Evolutionary conservation across 2,888 invertebrate genomes (phyloP), one percentile per base, ranked within the genome.

Genomic region (Stenichneumon culpator): DNA sequence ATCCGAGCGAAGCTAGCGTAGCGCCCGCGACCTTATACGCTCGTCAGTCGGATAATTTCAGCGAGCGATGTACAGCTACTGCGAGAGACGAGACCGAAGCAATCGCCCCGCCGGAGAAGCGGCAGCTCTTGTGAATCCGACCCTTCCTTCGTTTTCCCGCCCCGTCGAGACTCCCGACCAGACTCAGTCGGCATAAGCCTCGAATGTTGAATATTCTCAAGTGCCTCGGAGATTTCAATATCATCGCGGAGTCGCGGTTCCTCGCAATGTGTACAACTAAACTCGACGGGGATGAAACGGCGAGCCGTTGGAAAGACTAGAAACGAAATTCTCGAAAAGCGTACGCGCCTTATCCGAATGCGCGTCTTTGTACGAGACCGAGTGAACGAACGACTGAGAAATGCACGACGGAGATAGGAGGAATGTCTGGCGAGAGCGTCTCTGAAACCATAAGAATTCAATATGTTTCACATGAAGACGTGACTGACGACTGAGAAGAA

Each of bases 361-460:
- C 44, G 36, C 28, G 39, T 73, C n/a, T 47, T n/a, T 69, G 57
- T 50, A 60, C 75, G 28, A 14, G 32, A 7, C 36, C 36, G n/a
- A 60, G 32, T 68, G 65, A 25, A 36, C 11, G 52, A 19, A 60
- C 32, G 14, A 44, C n/a, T 3, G 6, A 36, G 28, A 63, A 47
- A 82, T 54, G 44, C 47, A 78, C 25, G 63, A 82, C 69, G 47
- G 54, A 50, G 39, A 52, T 65, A 28, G 4, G 47, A 36, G 19
- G 72, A 68, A 83, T 19, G 63, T 69, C 70, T 22, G 19, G 44
- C 39, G 25, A 50, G 39, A 68, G 44, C 39, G 80, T 50, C 65
- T 63, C 60, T 25, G 32, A 70, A 52, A 72, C 79, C 82, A 86
- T 86, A 87, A 90, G 90, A 93, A 92, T 93, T 90, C 90, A 91